A percentile compares a stretch with the other conserved stretches of the same genome.
Evolutionary conservation across 2,797 vertebrate species (phyloP).

Genomic region (Tinamus major): DNA sequence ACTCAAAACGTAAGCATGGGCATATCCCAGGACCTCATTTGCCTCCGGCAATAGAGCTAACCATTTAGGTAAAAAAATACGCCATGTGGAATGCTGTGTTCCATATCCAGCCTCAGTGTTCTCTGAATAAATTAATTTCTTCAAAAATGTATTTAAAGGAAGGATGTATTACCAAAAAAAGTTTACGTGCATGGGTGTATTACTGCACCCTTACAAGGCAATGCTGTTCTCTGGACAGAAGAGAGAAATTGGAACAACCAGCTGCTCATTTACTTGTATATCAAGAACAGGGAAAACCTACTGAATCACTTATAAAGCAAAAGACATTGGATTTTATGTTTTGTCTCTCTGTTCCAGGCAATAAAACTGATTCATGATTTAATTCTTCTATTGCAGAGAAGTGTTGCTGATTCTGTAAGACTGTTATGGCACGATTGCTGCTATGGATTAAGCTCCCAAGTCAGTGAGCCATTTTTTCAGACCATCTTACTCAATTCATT

Average conservation of each 20-base stretch:
- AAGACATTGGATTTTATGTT: background rate
- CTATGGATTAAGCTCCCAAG: background rate
- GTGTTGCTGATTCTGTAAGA: background rate
- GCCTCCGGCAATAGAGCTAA: background rate
- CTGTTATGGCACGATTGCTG: background rate
- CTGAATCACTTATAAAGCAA: background rate
- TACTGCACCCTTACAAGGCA: background rate
- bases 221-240: background rate
- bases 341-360: background rate
- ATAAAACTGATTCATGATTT: background rate
- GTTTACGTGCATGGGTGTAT: background rate
- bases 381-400: background rate
- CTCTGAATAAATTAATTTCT: background rate
- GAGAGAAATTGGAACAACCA: background rate
- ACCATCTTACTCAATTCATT: background rate
- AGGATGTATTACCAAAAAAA: background rate
- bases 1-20: background rate
- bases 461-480: background rate
- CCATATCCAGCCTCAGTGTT: background rate
- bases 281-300: background rate
- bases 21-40: background rate
- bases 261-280: background rate
- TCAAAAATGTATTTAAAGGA: background rate
- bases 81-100: background rate
- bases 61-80: background rate